Base-by-base conservation (phyloP, 2,888 invertebrate species). In the Eilema griseolum region DNA sequence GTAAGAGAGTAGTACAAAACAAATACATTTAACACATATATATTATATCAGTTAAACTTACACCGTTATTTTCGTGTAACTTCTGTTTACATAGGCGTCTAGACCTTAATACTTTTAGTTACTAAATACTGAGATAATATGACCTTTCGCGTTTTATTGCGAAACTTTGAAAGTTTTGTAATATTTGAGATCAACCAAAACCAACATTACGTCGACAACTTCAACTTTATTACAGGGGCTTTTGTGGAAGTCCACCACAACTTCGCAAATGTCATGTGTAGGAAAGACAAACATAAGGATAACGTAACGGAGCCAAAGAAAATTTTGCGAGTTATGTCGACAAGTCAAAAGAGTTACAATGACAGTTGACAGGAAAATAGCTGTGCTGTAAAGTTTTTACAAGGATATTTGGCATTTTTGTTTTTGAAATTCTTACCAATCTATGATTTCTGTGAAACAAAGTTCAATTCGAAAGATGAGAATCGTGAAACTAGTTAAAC, bases 81-180 rank as follows among this genome's bases (percentile, higher is more conserved):
- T 23, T 37, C 14, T 70, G 41, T 62, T 66, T 59, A 57, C 56
- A 57, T n/a, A 23, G 57, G 11, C 26, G 69, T 69, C 56, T 63
- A 63, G 41, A 66, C 61, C 33, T 37, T 1, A 37, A 37, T 37
- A 37, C 12, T 1, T 37, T 8, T 28, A 4, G 28, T 28, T 5
- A 4, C 3, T 26, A 66, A 5, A 24, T n/a, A 37, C 31, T 57
- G 28, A 69, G 67, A 72, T 72, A 52, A 52, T 2, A 57, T 66
- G 74, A 77, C 79, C 75, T 80, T 80, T 78, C 24, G 70, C 65
- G 59, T 66, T 66, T 60, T 75, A 67, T 80, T 80, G 71, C 75
- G 67, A 33, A 75, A 76, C 14, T 16, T 41, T 11, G 11, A 8
- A 20, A 23, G 61, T 56, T 67, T 67, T 46, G 46, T 28, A 61